Evolutionary conservation across 2,113 vertebrate genomes (phyloP).

Genomic region (Nerophis lumbriciformis): DNA sequence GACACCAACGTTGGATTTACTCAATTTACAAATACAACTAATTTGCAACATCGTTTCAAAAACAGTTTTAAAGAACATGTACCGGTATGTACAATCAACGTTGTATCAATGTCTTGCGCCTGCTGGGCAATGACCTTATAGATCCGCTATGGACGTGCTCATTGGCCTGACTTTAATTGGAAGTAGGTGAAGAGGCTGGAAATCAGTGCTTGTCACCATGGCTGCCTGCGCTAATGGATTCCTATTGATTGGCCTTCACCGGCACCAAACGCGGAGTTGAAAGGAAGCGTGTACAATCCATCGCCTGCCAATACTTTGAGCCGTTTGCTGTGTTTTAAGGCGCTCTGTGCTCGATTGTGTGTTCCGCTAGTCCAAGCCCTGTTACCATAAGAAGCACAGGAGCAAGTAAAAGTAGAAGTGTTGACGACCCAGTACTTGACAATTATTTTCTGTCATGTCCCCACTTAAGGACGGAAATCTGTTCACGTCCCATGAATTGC

Average conservation of each 20-base stretch:
- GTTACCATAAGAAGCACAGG: background rate
- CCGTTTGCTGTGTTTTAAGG: slow-evolving; percentile 21
- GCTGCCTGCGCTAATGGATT: slow-evolving; percentile 52
- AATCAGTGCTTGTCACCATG: slow-evolving; percentile 49
- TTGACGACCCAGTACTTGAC: no score
- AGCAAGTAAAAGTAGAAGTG: background rate
- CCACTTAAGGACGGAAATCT: no score
- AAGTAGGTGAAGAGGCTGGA: slow-evolving; percentile 45
- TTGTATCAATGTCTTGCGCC: no score
- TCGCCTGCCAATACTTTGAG: slow-evolving; percentile 43
- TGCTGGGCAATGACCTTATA: slow-evolving; percentile 32
- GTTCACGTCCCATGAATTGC: no score
- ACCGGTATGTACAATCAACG: no score
- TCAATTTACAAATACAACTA: no score
- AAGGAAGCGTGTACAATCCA: slow-evolving; percentile 39
- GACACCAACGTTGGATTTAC: no score
- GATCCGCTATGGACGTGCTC: slow-evolving; percentile 42
- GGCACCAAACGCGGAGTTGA: slow-evolving; percentile 11
- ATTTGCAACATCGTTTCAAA: no score
- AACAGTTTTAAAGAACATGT: no score
- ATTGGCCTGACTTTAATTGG: slow-evolving; percentile 46
- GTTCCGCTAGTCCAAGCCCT: slow-evolving; percentile 1
- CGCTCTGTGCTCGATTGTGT: slow-evolving; percentile 30
- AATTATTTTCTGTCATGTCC: no score
- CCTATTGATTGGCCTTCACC: slow-evolving; percentile 45